These are phyloP conservation scores for Hypotaenidia philippensis DNA, from an alignment of 2,797 vertebrate species.

Conservation along the genomic window DNA sequence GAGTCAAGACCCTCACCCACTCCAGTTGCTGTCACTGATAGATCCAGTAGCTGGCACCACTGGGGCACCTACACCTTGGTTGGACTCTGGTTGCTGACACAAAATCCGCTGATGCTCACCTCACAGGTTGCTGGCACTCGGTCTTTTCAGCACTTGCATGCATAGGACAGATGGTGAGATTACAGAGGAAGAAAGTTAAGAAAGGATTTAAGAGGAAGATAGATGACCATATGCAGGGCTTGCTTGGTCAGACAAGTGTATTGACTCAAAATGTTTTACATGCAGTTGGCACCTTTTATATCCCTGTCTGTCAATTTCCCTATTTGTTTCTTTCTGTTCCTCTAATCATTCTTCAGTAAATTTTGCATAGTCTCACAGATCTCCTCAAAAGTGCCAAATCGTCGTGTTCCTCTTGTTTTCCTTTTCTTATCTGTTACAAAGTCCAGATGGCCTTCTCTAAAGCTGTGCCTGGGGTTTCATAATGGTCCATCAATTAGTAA, in stretches of 20 bases:
- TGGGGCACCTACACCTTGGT: accelerated
- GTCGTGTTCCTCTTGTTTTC: not conserved
- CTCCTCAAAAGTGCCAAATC: not conserved
- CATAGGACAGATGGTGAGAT: not conserved
- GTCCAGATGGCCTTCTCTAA: not conserved
- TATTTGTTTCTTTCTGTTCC: not conserved
- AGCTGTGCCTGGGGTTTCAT: not conserved
- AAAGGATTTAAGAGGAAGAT: not conserved
- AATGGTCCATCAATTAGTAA: not conserved
- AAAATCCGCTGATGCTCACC: not conserved
- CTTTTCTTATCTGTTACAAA: not conserved
- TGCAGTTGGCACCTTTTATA: not conserved
- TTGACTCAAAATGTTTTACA: not conserved
- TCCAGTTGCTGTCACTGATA: not conserved
- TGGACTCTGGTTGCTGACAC: not conserved
- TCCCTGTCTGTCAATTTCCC: not conserved
- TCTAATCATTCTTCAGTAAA: not conserved
- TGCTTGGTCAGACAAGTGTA: not conserved
- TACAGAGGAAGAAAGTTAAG: not conserved
- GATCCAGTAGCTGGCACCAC: not conserved
- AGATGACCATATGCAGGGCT: not conserved
- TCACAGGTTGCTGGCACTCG: not conserved
- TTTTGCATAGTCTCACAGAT: not conserved
- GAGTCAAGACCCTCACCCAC: not conserved
- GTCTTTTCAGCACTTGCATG: not conserved